Conservation (phyloP, 2,113 vertebrate species). For the Scopus umbretta region DNA sequence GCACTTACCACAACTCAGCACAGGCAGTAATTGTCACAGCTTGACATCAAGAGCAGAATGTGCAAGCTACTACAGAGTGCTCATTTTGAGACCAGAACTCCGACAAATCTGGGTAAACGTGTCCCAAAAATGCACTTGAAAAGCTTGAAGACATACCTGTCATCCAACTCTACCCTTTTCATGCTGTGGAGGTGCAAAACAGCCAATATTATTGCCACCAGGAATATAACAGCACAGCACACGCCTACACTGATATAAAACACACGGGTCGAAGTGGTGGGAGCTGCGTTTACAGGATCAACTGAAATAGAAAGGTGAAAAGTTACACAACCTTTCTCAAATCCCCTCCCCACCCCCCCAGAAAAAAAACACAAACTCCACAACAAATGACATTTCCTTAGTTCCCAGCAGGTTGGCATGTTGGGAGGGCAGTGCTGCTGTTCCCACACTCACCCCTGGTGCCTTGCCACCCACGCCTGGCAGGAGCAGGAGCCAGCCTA, state of each 20-base stretch:
- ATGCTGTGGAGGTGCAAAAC: conserved; percentile 98
- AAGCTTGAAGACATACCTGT: conserved; percentile 80
- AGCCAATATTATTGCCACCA: conserved; percentile 96
- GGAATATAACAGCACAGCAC: conserved; percentile 97
- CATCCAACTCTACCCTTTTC: conserved; percentile 96
- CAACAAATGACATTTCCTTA: neutral
- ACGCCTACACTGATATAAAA: conserved; percentile 99
- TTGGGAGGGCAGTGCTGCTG: neutral
- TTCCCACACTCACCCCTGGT: fast-evolving
- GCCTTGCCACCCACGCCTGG: neutral
- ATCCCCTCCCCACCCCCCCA: no score
- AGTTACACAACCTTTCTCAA: neutral
- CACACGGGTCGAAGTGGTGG: conserved; percentile 94
- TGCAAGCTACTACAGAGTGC: neutral
- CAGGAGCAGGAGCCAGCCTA: neutral
- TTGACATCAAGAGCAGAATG: neutral
- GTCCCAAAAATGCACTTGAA: neutral
- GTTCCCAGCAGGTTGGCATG: neutral
- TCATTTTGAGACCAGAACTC: neutral
- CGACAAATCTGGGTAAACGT: neutral
- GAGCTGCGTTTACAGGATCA: conserved; percentile 81
- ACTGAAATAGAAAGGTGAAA: conserved; percentile 70
- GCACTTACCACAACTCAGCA: neutral
- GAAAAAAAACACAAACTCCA: no score
- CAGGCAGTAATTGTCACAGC: neutral